Evolutionary conservation across 2,113 vertebrate species (phyloP), one percentile per base, ranked within the genome.

Genomic region (Bagarius yarrelli): DNA sequence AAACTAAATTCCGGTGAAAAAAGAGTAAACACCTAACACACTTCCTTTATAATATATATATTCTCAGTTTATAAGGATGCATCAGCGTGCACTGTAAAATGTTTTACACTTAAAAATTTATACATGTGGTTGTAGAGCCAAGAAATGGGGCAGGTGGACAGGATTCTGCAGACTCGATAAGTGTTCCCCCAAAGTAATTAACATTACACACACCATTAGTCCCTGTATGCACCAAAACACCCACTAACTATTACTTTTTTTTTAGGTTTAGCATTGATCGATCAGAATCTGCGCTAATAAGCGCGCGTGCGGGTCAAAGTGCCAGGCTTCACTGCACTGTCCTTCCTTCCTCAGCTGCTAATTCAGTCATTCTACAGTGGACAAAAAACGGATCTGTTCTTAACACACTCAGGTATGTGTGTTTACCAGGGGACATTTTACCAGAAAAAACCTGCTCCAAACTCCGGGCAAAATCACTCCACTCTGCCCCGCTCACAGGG

Each of bases 211-310:
- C 16, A 19, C 52, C 11, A 47, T 8, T 13, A 36, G 25, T 44
- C 44, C 18, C 40, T 74, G 21, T 36, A 53, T 6, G 50, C 27
- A 63, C 30, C 8, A 15, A 56, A 30, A 34, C 57, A 44, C 8
- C 4, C 52, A 2, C 69, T 75, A 27, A 32, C 4, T 19, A 3
- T 4, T 3, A 1, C 5, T 67, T 44, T 82, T 21, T 0, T 53
- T 21, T 81, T 89, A 99, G 97, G 79, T 92, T 96, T 87, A 94
- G 83, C 69, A 94, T 96, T 76, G 94, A 95, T 76, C 91, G 87
- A 8, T 93, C 88, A 0, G 88, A 92, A 83, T 91, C 95, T 0
- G 76, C 93, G 0, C 57, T 89, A 40, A 73, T 98, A 79, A 94
- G 96, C 2, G 91, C 91, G 87, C 91, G 78, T 4, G 25, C 88